Conservation (phyloP, 2,797 vertebrate species). For the Megaceryle alcyon region DNA sequence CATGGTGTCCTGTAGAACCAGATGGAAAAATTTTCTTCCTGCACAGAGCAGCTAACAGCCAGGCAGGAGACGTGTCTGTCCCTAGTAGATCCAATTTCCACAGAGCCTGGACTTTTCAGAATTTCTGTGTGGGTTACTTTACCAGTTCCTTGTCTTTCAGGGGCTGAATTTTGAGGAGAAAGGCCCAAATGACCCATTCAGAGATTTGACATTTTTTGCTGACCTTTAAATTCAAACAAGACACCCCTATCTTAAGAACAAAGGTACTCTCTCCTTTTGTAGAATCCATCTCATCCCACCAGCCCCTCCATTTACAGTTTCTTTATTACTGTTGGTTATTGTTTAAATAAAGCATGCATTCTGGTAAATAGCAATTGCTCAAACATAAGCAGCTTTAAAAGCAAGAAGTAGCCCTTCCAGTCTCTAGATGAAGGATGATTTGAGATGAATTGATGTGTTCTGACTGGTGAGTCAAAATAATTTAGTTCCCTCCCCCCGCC, state of each 20-base stretch:
- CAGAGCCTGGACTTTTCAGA: background rate
- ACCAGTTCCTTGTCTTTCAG: background rate
- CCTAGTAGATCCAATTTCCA: background rate
- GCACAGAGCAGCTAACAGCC: background rate
- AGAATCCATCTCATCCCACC: background rate
- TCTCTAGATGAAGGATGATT: constrained; percentile 74
- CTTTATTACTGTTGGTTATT: constrained; percentile 51
- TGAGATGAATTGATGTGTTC: constrained; percentile 80
- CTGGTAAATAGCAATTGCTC: constrained; percentile 57
- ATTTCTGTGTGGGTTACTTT: background rate
- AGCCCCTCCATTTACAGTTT: constrained; percentile 11
- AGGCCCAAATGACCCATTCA: constrained; percentile 13
- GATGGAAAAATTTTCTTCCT: background rate
- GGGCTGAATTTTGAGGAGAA: background rate
- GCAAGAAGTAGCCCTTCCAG: constrained; percentile 66
- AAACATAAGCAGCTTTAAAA: constrained; percentile 60
- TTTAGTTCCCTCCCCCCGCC: constrained; percentile 62
- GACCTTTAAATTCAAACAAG: constrained; percentile 31
- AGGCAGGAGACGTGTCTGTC: fast-evolving
- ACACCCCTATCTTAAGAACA: background rate
- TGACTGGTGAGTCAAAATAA: constrained; percentile 86
- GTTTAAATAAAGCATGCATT: constrained; percentile 69
- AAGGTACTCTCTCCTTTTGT: background rate
- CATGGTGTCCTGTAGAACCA: background rate
- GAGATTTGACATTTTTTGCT: background rate